phyloP scores from a whole-genome alignment of 1,140 invertebrate species.

The Augochlora pura region DNA sequence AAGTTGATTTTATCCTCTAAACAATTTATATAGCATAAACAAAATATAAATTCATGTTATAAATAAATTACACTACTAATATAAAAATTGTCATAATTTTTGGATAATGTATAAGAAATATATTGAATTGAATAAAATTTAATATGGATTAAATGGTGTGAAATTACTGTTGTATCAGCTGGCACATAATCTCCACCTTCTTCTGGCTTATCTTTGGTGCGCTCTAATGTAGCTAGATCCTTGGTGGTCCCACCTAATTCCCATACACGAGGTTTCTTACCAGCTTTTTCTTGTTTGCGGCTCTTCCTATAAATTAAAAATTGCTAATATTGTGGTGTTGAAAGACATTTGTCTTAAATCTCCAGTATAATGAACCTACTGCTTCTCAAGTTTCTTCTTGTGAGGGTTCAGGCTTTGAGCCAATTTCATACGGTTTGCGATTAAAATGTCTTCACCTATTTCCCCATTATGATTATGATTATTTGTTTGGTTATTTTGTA shows the following conservation, averaged over 20 bases:
- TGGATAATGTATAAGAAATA: too few species aligned
- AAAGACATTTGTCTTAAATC: neutral
- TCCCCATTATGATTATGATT: conserved; percentile 74
- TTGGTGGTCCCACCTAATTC: conserved; percentile 89
- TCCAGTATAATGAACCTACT: conserved; percentile 72
- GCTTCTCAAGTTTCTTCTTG: conserved; percentile 81
- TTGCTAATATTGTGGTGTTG: neutral
- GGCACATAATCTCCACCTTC: conserved; percentile 82
- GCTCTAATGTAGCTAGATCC: conserved; percentile 91
- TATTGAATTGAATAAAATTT: too few species aligned
- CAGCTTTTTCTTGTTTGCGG: conserved; percentile 86
- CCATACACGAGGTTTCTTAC: conserved; percentile 95
- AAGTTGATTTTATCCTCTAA: too few species aligned
- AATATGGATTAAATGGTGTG: conserved; percentile 8
- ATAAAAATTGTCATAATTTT: too few species aligned
- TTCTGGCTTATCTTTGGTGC: conserved; percentile 89
- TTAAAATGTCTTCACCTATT: conserved; percentile 83
- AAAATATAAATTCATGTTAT: too few species aligned
- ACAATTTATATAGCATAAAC: too few species aligned
- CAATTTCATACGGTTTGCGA: conserved; percentile 86
- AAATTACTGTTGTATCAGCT: conserved; percentile 84
- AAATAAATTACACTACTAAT: too few species aligned
- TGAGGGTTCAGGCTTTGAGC: conserved; percentile 86
- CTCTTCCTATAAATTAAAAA: conserved; percentile 82
- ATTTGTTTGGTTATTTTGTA: conserved; percentile 65